Evolutionary conservation across 1,140 invertebrate genomes (phyloP), one percentile per base, ranked within the genome.

Genomic region (Nephila pilipes): DNA sequence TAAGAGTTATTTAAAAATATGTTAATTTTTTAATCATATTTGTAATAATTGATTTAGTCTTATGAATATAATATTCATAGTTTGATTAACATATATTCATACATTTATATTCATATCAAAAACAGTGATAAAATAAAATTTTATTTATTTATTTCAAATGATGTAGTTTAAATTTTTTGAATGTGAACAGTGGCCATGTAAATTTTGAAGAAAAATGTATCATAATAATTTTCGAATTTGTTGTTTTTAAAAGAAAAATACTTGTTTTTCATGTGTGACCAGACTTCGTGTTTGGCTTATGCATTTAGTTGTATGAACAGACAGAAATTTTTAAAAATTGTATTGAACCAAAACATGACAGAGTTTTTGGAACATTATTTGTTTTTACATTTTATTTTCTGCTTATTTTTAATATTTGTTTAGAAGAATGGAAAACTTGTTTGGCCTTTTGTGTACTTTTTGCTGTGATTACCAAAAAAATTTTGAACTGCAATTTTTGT

Each of bases 371-470:
- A 75, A 32, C 60, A 8, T 65, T n/a, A n/a, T 65, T 65, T 65
- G 22, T 65, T 65, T 32, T 75, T 36, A 32, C 20, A 32, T 75
- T 75, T 75, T 75, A 29, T 75, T 32, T 75, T 75, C 25, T 32
- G 18, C 65, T 32, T 75, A 32, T 75, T 75, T 75, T 65, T 6
- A 75, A 75, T 29, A 3, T 75, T 32, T 75, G 65, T 75, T 29
- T 75, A 75, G 65, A 75, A 75, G 65, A 75, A 75, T 75, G 65
- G 29, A 75, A 32, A 75, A 36, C 12, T 25, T 75, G 65, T 75
- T 29, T 75, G 65, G 65, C 29, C 32, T 75, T 75, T 75, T 75
- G 65, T 75, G 65, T 75, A 32, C 57, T 75, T 75, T 75, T 75
- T 75, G 65, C 65, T 69, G 6, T 65, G n/a, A 65, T 65, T 46